These are phyloP conservation scores for Scaptomyza caliginosa DNA, from an alignment of 2,888 invertebrate species.

Conservation along the genomic window DNA sequence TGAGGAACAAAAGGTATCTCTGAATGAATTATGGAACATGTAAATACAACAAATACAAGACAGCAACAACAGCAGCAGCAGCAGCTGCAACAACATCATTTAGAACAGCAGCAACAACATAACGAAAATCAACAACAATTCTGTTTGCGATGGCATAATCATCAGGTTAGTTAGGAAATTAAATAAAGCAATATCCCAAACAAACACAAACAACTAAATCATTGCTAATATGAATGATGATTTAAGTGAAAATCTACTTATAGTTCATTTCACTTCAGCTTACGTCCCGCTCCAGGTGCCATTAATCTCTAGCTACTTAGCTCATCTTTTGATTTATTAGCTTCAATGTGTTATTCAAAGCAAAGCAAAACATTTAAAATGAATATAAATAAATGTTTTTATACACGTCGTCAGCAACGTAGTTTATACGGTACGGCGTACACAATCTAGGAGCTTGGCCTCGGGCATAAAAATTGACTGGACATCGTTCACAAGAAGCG, in stretches of 20 bases:
- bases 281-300: constrained; percentile 38
- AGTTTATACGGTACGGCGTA: constrained; percentile 27
- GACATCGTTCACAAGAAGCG: constrained; percentile 66
- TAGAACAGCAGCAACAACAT: constrained; percentile 68
- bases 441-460: constrained; percentile 54
- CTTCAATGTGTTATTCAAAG: constrained; percentile 35
- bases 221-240: not conserved
- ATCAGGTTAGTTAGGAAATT: constrained; percentile 86
- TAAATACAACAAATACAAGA: constrained; percentile 74
- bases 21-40: constrained; percentile 82
- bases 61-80: constrained; percentile 66
- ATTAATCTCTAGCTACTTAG: constrained; percentile 47
- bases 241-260: not conserved
- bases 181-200: not conserved
- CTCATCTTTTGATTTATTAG: constrained; percentile 51
- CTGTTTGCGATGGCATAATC: constrained; percentile 94
- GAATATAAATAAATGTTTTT: constrained; percentile 51
- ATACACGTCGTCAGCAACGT: constrained; percentile 38
- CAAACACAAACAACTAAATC: not conserved
- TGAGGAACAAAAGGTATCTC: constrained; percentile 37
- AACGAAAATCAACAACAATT: constrained; percentile 87
- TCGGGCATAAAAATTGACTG: constrained; percentile 64
- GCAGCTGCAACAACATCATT: constrained; percentile 64
- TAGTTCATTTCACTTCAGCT: constrained; percentile 1
- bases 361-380: constrained; percentile 24